Evolutionary conservation across 2,797 vertebrate genomes (phyloP).

Genomic region (Enteromius thamalakanensis): DNA sequence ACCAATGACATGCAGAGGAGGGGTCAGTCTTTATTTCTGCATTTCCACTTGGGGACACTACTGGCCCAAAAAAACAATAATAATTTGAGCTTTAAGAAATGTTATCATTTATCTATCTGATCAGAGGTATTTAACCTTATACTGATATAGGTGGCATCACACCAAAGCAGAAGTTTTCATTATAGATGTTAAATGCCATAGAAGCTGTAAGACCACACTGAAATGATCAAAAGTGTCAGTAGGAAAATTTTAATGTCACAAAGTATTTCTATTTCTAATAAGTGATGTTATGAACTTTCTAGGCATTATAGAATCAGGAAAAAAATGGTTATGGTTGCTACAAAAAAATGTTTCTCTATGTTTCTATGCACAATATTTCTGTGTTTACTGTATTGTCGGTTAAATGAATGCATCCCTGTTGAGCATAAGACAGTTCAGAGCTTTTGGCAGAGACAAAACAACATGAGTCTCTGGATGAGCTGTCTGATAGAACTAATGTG

Average conservation of each 20-base stretch:
- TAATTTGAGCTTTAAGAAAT: background rate
- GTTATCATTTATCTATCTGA: no score
- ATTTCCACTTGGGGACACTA: background rate
- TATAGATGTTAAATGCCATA: background rate
- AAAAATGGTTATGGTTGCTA: no score
- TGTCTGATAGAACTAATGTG: conserved; percentile 71
- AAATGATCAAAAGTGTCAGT: background rate
- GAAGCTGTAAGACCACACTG: background rate
- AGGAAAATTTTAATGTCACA: background rate
- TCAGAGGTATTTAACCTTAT: background rate
- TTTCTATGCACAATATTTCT: background rate
- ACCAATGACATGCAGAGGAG: background rate
- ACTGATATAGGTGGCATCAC: background rate
- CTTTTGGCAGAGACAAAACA: conserved; percentile 71
- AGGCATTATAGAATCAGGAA: no score
- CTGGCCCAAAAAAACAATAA: background rate
- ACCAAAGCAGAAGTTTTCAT: background rate
- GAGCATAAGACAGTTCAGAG: conserved; percentile 60
- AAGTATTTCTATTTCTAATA: background rate
- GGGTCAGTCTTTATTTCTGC: background rate
- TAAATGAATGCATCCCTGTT: background rate
- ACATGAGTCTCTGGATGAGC: conserved; percentile 72
- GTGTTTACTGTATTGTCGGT: background rate
- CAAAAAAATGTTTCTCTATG: no score
- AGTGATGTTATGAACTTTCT: background rate